Evolutionary conservation across 2,888 invertebrate genomes (phyloP), one percentile per base, ranked within the genome.

Genomic region (Calameuta pallipes): DNA sequence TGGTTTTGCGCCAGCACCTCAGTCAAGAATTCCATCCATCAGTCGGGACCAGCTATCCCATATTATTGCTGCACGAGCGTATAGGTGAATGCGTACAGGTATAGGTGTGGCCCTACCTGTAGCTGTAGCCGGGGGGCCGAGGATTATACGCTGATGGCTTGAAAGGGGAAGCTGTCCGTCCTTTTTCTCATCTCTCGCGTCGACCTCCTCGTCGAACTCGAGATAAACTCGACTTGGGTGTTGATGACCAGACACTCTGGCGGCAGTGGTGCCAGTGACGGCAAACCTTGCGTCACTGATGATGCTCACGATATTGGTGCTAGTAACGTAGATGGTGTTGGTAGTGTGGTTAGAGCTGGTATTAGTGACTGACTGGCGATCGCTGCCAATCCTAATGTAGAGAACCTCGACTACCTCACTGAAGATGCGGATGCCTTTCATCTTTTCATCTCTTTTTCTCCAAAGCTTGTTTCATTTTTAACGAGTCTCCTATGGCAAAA

Each of bases 391-490:
- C 41, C 41, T 23, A 41, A 23, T 41, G 41, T 6, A 56, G 41
- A 56, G 9, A 56, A 6, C 6, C 23, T 56, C 23, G 41, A 56
- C 15, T 56, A 56, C 41, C 41, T 56, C 9, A 56, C 41, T 4
- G 41, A 33, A n/a, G 75, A 35, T 35, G 76, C 41, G 75, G 87
- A 89, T 89, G 88, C 89, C 89, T 89, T 89, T 89, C 89, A 89
- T 89, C 89, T 88, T 89, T 87, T 87, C 88, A 88, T 89, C 89
- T 88, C 88, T 86, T 87, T 87, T 84, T 83, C 79, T 71, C 31
- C 31, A 23, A 4, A 23, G 9, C 1, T 56, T 56, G 1, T 56
- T 56, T 56, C 41, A 23, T 56, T 56, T 15, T 56, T 56, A 15
- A 6, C 41, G 9, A 56, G 23, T 56, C 41, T 56, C 23, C 23